phyloP scores from a whole-genome alignment of 2,888 invertebrate genomes.

The Thelaira solivaga region DNA sequence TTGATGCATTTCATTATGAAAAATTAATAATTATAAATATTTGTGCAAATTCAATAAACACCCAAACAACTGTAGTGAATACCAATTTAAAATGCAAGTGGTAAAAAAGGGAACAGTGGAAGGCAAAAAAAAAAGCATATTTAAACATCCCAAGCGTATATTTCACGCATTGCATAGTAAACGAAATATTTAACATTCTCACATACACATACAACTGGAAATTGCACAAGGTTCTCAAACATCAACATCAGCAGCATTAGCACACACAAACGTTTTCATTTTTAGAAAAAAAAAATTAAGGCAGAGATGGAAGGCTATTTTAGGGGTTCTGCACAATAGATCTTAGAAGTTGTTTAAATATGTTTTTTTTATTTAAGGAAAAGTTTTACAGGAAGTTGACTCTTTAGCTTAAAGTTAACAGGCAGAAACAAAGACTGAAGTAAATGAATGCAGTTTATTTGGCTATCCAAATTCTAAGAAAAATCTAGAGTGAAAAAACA shows the following conservation, averaged over 20 bases:
- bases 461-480: too few relatives aligned
- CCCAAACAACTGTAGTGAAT: constrained; percentile 47
- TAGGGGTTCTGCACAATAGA: too few relatives aligned
- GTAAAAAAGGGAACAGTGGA: constrained; percentile 1
- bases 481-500: too few relatives aligned
- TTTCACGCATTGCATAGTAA: constrained; percentile 72
- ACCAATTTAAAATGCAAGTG: constrained; percentile 14
- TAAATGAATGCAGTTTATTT: too few relatives aligned
- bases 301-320: constrained; percentile 18
- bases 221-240: constrained; percentile 46
- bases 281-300: neutral
- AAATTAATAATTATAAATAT: constrained; percentile 58
- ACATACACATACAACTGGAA: constrained; percentile 24
- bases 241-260: neutral
- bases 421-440: too few relatives aligned
- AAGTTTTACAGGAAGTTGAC: too few relatives aligned
- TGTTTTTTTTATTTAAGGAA: too few relatives aligned
- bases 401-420: too few relatives aligned
- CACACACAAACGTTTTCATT: neutral
- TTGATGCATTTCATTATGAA: constrained; percentile 33
- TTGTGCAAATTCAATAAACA: constrained; percentile 62
- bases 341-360: too few relatives aligned
- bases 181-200: constrained; percentile 69
- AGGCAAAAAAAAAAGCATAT: constrained; percentile 25
- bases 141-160: constrained; percentile 69